Evolutionary conservation across 2,113 vertebrate species (phyloP), one percentile per base, ranked within the genome.

Genomic region (Embiotoca jacksoni): DNA sequence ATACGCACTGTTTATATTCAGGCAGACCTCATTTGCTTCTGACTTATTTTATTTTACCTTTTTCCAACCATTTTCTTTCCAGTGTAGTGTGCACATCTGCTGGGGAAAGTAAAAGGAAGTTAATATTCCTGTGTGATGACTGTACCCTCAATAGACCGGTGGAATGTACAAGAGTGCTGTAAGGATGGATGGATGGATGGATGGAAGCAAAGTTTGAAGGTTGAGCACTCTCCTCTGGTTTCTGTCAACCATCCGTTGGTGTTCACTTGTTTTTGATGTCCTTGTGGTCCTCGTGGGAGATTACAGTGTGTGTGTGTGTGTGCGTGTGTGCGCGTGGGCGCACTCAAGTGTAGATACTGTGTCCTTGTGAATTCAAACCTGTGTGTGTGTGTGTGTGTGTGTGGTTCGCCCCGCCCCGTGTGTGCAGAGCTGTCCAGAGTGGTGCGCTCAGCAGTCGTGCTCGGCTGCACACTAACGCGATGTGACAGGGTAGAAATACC

Each of bases 401-500:
- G 68, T 69, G 73, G 3, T 11, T 46, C 31, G 5, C 47, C 53
- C 35, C 31, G 5, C 47, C 53, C 35, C 7, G 47, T 86, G 83
- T 75, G 89, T 72, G 69, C 73, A 71, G 75, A 82, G 80, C 87
- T 91, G 84, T 91, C 89, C 89, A 78, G 77, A 86, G 87, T 83
- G 82, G 89, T 92, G 90, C 70, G 85, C 89, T 91, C 89, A 89
- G 90, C 88, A 90, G 88, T 91, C 73, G 82, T 89, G 89, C 88
- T 91, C 50, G 71, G 90, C 78, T 93, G 90, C 88, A 89, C 89
- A 85, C 92, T 94, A 93, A 94, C 91, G 47, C 75, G 75, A 93
- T 93, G 92, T 94, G 93, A 94, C 93, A 93, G 90, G 88, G 85
- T 85, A 92, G 92, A 93, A 94, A 94, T 94, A 92, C 92, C 92